Base-by-base conservation (phyloP, 1,140 invertebrate species). In the Propsilocerus akamusi region DNA sequence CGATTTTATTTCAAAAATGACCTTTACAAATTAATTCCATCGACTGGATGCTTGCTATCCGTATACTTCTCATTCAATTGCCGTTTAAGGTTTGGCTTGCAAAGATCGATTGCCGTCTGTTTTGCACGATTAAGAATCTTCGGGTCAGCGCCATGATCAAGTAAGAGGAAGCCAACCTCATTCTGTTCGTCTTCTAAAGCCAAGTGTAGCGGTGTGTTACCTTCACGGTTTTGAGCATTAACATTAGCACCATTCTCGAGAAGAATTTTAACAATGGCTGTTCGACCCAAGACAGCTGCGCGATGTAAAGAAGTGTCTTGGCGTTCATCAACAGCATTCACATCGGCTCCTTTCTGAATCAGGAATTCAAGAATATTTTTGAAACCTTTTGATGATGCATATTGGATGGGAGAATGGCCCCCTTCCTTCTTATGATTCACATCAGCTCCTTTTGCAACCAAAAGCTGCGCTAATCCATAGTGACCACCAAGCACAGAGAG, bases 211-310 rank as follows among this genome's bases (percentile, higher is more conserved):
- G 49, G 34, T 5, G 50, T 55, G 37, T 17, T 32, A 28, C 30
- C 51, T 30, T 55, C 41, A 46, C 41, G 26, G 41, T 55, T 49
- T 30, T 50, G 49, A 22, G 25, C n/a, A 34, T 53, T 53, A 3
- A 52, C 41, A 47, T 54, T 47, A 48, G 54, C 52, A 10, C 51
- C 53, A 2, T 51, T 49, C n/a, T 50, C 47, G 11, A 59, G 28
- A 5, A 57, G 48, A 6, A 54, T 23, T 17, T 51, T 25, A 17
- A 54, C 53, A 12, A 55, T 52, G 4, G 12, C 17, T 6, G 2
- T 2, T 17, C 34, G n/a, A 8, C 34, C 34, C 22, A 41, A 41
- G 1, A 20, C 10, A 7, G 34, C 34, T 20, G 34, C 34, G 22
- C 34, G 34, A 41, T 41, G 34, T 17, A 41, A 10, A 8, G 34